phyloP scores from a whole-genome alignment of 2,888 invertebrate species.

The Leptopterna dolabrata region DNA sequence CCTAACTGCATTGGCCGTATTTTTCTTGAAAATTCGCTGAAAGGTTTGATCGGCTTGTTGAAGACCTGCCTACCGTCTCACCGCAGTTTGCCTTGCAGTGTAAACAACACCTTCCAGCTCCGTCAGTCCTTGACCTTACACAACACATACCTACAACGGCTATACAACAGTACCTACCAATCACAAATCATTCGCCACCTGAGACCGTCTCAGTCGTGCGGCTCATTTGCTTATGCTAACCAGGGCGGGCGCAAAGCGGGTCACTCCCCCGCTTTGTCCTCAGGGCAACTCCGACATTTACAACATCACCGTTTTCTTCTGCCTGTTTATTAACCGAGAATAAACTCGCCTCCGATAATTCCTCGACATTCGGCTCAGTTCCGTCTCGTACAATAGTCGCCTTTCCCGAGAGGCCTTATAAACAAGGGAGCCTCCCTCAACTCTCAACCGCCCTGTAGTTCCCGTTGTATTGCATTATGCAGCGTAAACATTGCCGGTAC shows the following conservation, averaged over 20 bases:
- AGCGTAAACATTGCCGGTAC: background rate
- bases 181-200: background rate
- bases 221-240: conserved; percentile 31
- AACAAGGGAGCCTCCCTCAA: background rate
- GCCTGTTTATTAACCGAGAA: conserved; percentile 2
- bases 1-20: too few relatives aligned
- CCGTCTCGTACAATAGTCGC: background rate
- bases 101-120: background rate
- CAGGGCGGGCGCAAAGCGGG: background rate
- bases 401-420: background rate
- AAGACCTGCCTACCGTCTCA: background rate
- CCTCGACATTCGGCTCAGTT: background rate
- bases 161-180: background rate
- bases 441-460: background rate
- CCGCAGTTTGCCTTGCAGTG: background rate
- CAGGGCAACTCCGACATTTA: conserved; percentile 29
- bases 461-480: background rate
- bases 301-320: background rate
- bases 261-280: conserved; percentile 7
- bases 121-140: background rate
- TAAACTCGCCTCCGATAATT: background rate
- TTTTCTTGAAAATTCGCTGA: too few relatives aligned
- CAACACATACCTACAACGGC: background rate
- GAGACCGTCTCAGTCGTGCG: background rate
- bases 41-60: too few relatives aligned